phyloP scores from a whole-genome alignment of 2,797 vertebrate species.

The Novumbra hubbsi region DNA sequence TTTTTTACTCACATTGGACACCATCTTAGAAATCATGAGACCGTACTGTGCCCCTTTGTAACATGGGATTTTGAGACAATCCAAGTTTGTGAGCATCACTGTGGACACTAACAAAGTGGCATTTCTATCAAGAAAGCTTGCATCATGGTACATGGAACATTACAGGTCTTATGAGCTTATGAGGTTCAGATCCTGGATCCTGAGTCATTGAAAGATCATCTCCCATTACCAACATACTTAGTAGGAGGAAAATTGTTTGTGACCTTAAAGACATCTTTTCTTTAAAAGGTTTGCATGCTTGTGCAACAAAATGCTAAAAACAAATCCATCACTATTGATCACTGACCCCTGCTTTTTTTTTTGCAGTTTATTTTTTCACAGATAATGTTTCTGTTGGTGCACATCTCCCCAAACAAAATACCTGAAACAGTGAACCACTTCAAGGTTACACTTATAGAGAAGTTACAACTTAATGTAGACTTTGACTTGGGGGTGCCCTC shows the following conservation, averaged over 20 bases:
- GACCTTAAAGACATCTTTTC: constrained; percentile 26
- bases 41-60: too few species aligned
- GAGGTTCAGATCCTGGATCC: constrained; percentile 27
- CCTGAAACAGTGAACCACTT: constrained; percentile 30
- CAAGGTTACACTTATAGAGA: constrained; percentile 18
- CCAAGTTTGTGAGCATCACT: too few species aligned
- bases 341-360: constrained; percentile 9
- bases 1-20: background rate
- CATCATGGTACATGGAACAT: constrained; percentile 45
- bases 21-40: background rate
- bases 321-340: too few species aligned
- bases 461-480: constrained; percentile 19
- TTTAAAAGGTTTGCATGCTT: constrained; percentile 11
- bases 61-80: background rate
- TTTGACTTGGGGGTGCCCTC: constrained; percentile 24
- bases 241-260: constrained; percentile 31
- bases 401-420: constrained; percentile 9
- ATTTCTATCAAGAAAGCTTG: constrained; percentile 33
- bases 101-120: constrained; percentile 1
- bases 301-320: too few species aligned
- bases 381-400: constrained; percentile 20
- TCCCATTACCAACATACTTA: constrained; percentile 27
- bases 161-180: constrained; percentile 36
- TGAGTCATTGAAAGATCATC: constrained; percentile 21
- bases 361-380: too few species aligned